Percentiles rank a stretch among this genome's conserved stretches.
Conservation (phyloP, 2,797 vertebrate species). For the Gymnocypris eckloni region DNA sequence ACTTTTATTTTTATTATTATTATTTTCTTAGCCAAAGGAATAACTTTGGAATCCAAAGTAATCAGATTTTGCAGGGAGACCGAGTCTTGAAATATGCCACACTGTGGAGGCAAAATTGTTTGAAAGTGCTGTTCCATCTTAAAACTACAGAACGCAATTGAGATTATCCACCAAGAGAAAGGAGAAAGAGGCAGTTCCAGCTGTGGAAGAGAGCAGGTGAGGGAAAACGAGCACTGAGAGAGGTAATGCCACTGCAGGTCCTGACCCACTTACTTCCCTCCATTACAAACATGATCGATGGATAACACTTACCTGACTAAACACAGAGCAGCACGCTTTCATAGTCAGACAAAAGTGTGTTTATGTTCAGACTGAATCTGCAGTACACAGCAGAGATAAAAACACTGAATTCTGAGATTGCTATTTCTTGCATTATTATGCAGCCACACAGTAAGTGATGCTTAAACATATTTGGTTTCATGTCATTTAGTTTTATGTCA, state of each 20-base stretch:
- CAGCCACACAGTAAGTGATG: background rate
- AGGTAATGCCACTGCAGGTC: slow-evolving; percentile 19
- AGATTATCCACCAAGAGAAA: background rate
- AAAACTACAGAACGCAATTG: background rate
- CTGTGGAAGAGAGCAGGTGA: background rate
- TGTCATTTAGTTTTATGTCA: background rate
- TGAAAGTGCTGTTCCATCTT: background rate
- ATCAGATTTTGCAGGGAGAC: background rate
- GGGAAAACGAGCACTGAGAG: background rate
- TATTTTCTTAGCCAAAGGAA: no score
- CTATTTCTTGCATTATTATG: background rate
- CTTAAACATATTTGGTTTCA: background rate
- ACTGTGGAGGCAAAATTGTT: background rate
- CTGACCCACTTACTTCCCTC: slow-evolving; percentile 47
- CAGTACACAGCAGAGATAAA: background rate
- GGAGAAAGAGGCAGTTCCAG: background rate
- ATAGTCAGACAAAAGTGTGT: background rate
- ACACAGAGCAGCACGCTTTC: background rate
- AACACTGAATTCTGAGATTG: background rate
- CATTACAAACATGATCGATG: slow-evolving; percentile 54
- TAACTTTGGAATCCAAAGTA: background rate
- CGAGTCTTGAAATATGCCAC: background rate
- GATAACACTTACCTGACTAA: slow-evolving; percentile 42
- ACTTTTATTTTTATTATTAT: no score
- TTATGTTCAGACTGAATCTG: background rate